Evolutionary conservation across 1,140 invertebrate species (phyloP), one percentile per base, ranked within the genome.

Genomic region (Ostrea edulis): DNA sequence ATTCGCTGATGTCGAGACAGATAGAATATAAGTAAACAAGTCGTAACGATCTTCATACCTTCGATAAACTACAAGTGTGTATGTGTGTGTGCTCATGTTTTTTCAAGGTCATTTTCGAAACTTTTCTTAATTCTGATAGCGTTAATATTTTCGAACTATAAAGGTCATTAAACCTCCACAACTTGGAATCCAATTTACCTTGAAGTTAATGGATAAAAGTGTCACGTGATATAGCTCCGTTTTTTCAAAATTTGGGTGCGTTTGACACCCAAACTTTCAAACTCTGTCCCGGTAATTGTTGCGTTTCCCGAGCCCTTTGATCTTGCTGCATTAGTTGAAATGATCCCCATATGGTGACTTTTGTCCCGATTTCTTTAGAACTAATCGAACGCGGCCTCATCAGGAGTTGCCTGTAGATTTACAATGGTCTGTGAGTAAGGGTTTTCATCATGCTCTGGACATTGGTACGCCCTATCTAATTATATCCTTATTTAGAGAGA

Each of bases 311-410:
- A 29, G 25, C 29, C 68, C 68, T 35, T 35, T 25, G 68, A 11
- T 14, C n/a, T 71, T 25, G 29, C 68, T 71, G 68, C 68, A 71
- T 71, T 71, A 29, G 68, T 25, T 29, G 68, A 29, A 71, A 71
- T 71, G 25, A 25, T 71, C 29, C 68, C 22, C 68, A 71, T 71
- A 71, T 71, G 68, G 68, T 71, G 22, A 71, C 68, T 29, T 71
- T 71, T 71, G 68, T 71, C 29, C 25, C 29, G 3, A 35, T 71
- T 71, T 71, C 68, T 71, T 71, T 71, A 25, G 68, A 71, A 22
- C 29, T 71, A 71, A 71, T 71, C 68, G 68, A 71, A 71, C 68
- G 68, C 68, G 22, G 25, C 22, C 68, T 29, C 68, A n/a, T 62
- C 58, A 62, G n/a, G 14, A n/a, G 58, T n/a, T 14, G 22, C 68